Percentiles rank a stretch among this genome's conserved stretches.
These are phyloP conservation scores for Bilobella aurantiaca DNA, from an alignment of 1,140 invertebrate genomes.

Conservation along the genomic window DNA sequence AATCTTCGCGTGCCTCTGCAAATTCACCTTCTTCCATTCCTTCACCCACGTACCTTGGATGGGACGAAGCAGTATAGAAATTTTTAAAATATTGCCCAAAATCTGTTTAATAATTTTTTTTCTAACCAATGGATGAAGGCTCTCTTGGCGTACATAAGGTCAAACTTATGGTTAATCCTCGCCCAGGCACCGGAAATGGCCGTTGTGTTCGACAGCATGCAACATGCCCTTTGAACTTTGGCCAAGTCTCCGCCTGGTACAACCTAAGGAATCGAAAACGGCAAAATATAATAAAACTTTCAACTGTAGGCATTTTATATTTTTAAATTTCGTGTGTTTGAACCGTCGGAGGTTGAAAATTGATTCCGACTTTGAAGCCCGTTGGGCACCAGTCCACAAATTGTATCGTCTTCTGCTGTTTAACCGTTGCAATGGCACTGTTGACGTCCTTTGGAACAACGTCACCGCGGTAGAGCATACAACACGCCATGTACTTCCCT, in stretches of 20 bases:
- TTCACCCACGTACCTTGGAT: slow-evolving; percentile 56
- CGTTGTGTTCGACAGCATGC: slow-evolving; percentile 31
- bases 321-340: too few relatives aligned
- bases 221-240: slow-evolving; percentile 41
- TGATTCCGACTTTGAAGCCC: slow-evolving; percentile 56
- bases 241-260: slow-evolving; percentile 45
- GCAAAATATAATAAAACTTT: too few relatives aligned
- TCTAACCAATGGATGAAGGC: slow-evolving; percentile 66
- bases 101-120: too few relatives aligned
- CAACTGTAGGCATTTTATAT: too few relatives aligned
- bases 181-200: slow-evolving; percentile 47
- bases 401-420: slow-evolving; percentile 65
- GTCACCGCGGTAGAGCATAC: slow-evolving; percentile 57
- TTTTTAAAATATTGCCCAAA: too few relatives aligned
- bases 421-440: slow-evolving; percentile 71
- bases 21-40: slow-evolving; percentile 65
- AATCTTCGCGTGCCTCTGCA: slow-evolving; percentile 48
- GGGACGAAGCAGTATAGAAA: too few relatives aligned
- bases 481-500: slow-evolving; percentile 66
- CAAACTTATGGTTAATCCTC: slow-evolving; percentile 50
- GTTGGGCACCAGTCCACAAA: slow-evolving; percentile 89
- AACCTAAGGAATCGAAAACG: too few relatives aligned
- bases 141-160: slow-evolving; percentile 53
- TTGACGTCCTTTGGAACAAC: slow-evolving; percentile 54
- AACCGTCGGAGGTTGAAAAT: slow-evolving; percentile 41